Conservation (phyloP, 1,140 invertebrate species). For the Lysiphlebus fabarum region DNA sequence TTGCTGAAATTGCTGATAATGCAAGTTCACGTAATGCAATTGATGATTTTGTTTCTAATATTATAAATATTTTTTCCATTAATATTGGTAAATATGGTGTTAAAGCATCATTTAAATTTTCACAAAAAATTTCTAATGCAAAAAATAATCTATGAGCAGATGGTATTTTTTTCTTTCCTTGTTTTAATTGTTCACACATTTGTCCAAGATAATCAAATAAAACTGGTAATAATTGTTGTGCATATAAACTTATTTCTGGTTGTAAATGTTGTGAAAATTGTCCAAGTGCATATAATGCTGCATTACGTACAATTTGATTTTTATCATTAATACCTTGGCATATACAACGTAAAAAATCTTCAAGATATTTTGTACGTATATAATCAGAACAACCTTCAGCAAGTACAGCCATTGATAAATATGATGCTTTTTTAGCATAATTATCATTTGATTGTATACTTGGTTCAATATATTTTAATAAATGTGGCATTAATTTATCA, state of each 20-base stretch:
- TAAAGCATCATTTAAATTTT: conserved; percentile 71
- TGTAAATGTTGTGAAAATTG: conserved; percentile 81
- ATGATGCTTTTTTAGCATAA: conserved; percentile 67
- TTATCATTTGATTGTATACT: conserved; percentile 60
- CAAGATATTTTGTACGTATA: conserved; percentile 69
- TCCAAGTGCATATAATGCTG: conserved; percentile 76
- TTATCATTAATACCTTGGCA: conserved; percentile 68
- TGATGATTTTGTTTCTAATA: conserved; percentile 55
- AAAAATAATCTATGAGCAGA: conserved; percentile 75
- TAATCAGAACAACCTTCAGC: conserved; percentile 79
- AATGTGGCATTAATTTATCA: conserved; percentile 69
- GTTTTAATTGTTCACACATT: conserved; percentile 57
- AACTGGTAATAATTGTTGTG: conserved; percentile 69
- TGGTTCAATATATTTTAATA: conserved; percentile 63
- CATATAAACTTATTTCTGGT: conserved; percentile 69
- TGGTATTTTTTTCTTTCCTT: conserved; percentile 59
- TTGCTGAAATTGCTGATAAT: conserved; percentile 67
- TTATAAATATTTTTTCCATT: conserved; percentile 68
- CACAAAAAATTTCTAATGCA: conserved; percentile 76
- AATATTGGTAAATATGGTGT: conserved; percentile 69
- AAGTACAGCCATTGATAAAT: conserved; percentile 70
- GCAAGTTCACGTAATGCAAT: conserved; percentile 64
- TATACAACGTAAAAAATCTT: conserved; percentile 67
- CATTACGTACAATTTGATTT: conserved; percentile 64
- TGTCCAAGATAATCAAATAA: conserved; percentile 69